A percentile compares a stretch with the other conserved stretches of the same genome.
phyloP scores from a whole-genome alignment of 2,888 invertebrate genomes.

The Thymelicus sylvestris region DNA sequence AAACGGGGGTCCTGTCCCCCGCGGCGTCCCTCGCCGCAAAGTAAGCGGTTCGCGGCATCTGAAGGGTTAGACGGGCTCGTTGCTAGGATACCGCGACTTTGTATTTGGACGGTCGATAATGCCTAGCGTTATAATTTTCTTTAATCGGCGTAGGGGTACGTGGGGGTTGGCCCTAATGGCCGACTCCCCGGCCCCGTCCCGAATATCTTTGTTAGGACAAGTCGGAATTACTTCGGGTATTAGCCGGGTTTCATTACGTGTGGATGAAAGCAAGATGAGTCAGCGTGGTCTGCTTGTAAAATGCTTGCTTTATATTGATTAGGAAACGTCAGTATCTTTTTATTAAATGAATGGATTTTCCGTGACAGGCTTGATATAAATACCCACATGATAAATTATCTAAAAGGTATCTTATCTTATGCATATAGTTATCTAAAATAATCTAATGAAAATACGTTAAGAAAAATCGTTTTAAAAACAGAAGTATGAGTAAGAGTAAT shows the following conservation, averaged over 20 bases:
- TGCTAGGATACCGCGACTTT: conserved; percentile 78
- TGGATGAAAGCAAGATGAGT: conserved; percentile 21
- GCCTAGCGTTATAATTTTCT: conserved; percentile 74
- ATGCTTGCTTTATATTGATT: conserved; percentile 7
- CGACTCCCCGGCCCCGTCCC: conserved; percentile 41
- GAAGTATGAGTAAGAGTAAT: no score
- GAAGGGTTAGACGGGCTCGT: conserved; percentile 76
- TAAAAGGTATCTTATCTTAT: no score
- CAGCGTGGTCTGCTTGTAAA: conserved; percentile 10
- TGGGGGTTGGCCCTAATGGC: conserved; percentile 50
- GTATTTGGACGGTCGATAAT: conserved; percentile 69
- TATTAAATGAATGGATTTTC: background rate
- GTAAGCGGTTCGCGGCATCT: conserved; percentile 79
- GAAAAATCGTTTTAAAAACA: no score
- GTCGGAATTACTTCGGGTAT: conserved; percentile 34
- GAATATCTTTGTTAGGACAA: conserved; percentile 46
- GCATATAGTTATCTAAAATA: no score
- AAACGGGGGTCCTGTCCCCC: conserved; percentile 74
- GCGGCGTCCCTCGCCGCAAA: conserved; percentile 68
- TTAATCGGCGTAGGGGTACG: conserved; percentile 62
- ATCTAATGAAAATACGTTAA: no score
- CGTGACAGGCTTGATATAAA: no score
- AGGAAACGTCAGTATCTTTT: background rate
- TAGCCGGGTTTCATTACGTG: conserved; percentile 29
- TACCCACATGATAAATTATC: no score